Evolutionary conservation across 2,113 vertebrate genomes (phyloP).

Genomic region (Suncus etruscus): DNA sequence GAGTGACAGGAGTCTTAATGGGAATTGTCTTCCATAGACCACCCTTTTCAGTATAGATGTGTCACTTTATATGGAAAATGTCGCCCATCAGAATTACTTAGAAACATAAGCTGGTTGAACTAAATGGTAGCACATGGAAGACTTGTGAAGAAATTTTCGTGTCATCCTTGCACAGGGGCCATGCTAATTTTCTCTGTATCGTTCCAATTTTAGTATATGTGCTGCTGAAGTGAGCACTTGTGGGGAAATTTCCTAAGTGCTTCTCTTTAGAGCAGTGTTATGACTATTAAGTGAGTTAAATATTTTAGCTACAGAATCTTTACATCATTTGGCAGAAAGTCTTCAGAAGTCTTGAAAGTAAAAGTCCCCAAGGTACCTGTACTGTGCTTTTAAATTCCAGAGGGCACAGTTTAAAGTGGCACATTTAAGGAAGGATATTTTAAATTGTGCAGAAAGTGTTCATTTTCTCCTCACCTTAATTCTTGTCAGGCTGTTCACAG

Average conservation of each 20-base stretch:
- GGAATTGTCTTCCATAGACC: conserved; percentile 27
- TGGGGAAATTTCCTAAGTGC: background rate
- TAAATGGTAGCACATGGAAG: conserved; percentile 33
- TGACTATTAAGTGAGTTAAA: background rate
- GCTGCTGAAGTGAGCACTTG: background rate
- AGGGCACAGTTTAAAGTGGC: background rate
- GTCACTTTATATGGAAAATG: conserved; percentile 60
- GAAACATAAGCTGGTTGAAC: background rate
- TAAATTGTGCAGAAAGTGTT: conserved; percentile 33
- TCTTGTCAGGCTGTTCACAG: background rate
- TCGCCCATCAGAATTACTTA: conserved; percentile 32
- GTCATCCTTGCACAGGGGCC: too few species aligned
- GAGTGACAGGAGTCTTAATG: conserved; percentile 58
- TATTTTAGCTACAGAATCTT: conserved; percentile 26
- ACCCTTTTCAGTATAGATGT: conserved; percentile 48
- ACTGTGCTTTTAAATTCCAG: background rate
- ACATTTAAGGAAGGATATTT: background rate
- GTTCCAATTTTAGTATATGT: too few species aligned
- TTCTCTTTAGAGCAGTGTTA: conserved; percentile 30
- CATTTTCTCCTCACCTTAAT: background rate
- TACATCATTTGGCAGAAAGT: background rate
- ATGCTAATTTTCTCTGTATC: too few species aligned
- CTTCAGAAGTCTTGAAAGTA: background rate
- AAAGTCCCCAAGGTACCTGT: fast-evolving
- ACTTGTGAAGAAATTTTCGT: background rate